A percentile compares a stretch with the other conserved stretches of the same genome.
Conservation (phyloP, 2,113 vertebrate species). For the Trichomycterus rosablanca region DNA sequence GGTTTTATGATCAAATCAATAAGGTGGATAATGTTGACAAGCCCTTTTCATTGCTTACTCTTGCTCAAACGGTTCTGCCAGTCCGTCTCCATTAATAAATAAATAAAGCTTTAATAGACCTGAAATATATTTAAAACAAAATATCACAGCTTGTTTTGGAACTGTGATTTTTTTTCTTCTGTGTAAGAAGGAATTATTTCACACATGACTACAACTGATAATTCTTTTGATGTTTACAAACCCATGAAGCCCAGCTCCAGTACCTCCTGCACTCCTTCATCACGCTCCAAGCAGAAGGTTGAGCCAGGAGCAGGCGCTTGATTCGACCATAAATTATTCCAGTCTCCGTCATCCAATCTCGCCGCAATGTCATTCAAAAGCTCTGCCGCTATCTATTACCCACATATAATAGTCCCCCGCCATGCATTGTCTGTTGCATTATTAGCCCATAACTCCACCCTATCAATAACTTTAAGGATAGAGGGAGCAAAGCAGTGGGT, state of each 20-base stretch:
- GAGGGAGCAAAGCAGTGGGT: slow-evolving; percentile 21
- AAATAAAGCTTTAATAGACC: too few relatives aligned
- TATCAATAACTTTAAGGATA: slow-evolving; percentile 70
- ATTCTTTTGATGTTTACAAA: slow-evolving; percentile 62
- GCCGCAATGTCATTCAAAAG: slow-evolving; percentile 73
- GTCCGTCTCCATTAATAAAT: slow-evolving; percentile 27
- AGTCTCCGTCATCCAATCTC: slow-evolving; percentile 71
- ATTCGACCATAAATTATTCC: slow-evolving; percentile 66
- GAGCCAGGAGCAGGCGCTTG: slow-evolving; percentile 44
- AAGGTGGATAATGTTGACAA: slow-evolving; percentile 75
- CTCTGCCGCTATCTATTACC: slow-evolving; percentile 69
- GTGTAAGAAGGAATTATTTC: neutral
- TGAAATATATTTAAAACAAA: too few relatives aligned
- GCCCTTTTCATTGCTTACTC: slow-evolving; percentile 66
- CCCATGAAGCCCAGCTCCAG: slow-evolving; percentile 61
- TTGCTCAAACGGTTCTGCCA: slow-evolving; percentile 39
- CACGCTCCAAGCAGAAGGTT: slow-evolving; percentile 65
- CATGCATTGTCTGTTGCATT: slow-evolving; percentile 70
- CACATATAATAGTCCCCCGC: slow-evolving; percentile 67
- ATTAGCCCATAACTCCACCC: slow-evolving; percentile 72
- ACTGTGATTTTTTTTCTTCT: slow-evolving; percentile 3
- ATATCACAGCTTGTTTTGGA: too few relatives aligned
- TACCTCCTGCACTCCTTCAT: slow-evolving; percentile 66
- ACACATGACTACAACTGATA: slow-evolving; percentile 5
- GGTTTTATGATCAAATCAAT: slow-evolving; percentile 74